A percentile compares a stretch with the other conserved stretches of the same genome.
Evolutionary conservation across 2,888 invertebrate species (phyloP).

Genomic region (Caradrina clavipalpis): DNA sequence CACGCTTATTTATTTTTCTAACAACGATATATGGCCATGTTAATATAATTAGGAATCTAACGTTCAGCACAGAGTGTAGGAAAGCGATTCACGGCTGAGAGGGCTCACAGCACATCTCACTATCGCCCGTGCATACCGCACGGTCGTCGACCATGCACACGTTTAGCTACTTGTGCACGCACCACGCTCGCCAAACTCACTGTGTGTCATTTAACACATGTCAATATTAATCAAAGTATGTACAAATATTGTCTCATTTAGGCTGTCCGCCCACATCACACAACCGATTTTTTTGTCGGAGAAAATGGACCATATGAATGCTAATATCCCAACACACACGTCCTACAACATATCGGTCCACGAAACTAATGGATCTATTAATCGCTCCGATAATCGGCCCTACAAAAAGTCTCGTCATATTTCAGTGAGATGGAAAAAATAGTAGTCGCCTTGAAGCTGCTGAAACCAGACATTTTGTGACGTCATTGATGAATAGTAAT

Average conservation of each 20-base stretch:
- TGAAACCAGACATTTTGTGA: too few species aligned
- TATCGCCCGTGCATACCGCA: constrained; percentile 69
- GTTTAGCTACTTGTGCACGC: constrained; percentile 41
- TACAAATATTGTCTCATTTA: background rate
- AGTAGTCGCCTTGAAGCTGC: too few species aligned
- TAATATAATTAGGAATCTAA: constrained; percentile 45
- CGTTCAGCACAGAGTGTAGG: constrained; percentile 42
- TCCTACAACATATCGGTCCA: too few species aligned
- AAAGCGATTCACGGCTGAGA: constrained; percentile 71
- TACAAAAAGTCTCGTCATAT: too few species aligned
- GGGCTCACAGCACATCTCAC: constrained; percentile 57
- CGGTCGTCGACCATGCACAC: constrained; percentile 64
- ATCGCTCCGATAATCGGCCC: too few species aligned
- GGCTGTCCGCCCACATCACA: too few species aligned
- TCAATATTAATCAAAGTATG: background rate
- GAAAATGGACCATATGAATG: too few species aligned
- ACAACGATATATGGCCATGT: background rate
- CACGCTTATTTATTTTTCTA: constrained; percentile 10
- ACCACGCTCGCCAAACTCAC: constrained; percentile 18
- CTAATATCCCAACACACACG: too few species aligned
- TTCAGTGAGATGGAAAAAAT: too few species aligned
- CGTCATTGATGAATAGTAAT: too few species aligned
- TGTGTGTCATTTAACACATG: constrained; percentile 5
- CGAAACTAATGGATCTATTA: too few species aligned
- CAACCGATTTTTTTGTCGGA: too few species aligned